phyloP scores from a whole-genome alignment of 1,140 invertebrate genomes.

The Gonatopus flavifemur region DNA sequence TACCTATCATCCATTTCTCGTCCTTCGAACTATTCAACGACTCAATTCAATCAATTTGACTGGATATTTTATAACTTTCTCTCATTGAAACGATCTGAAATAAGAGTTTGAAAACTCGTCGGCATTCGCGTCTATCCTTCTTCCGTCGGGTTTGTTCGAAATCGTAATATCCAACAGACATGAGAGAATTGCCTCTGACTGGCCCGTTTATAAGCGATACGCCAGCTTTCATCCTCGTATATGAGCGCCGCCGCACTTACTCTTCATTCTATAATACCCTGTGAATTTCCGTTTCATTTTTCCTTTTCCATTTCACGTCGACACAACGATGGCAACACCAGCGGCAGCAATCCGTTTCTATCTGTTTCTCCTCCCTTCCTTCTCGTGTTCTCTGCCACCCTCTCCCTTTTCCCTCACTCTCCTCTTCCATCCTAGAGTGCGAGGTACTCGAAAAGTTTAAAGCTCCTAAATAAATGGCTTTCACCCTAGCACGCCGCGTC shows the following conservation, averaged over 20 bases:
- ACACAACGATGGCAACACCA: neutral
- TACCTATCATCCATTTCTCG: too few relatives aligned
- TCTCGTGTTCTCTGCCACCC: neutral
- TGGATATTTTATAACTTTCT: too few relatives aligned
- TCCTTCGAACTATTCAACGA: too few relatives aligned
- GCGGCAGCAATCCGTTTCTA: constrained; percentile 3
- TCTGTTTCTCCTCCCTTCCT: neutral
- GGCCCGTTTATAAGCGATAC: constrained; percentile 19
- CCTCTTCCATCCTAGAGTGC: neutral
- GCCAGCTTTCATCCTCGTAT: constrained; percentile 22
- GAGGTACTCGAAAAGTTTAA: constrained; percentile 33
- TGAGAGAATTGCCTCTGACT: too few relatives aligned
- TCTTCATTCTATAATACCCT: too few relatives aligned
- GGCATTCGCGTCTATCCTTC: constrained; percentile 32
- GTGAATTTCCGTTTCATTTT: too few relatives aligned
- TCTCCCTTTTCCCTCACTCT: constrained; percentile 4
- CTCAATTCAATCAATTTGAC: too few relatives aligned
- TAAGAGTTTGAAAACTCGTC: too few relatives aligned
- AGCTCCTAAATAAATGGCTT: constrained; percentile 14
- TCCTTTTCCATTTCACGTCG: constrained; percentile 6
- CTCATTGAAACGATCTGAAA: too few relatives aligned
- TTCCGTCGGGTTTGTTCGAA: constrained; percentile 25
- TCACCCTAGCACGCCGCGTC: neutral
- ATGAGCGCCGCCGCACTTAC: constrained; percentile 1
- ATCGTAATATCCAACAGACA: constrained; percentile 42